These are phyloP conservation scores for Caretta caretta DNA, from an alignment of 2,113 vertebrate genomes.

Conservation along the genomic window DNA sequence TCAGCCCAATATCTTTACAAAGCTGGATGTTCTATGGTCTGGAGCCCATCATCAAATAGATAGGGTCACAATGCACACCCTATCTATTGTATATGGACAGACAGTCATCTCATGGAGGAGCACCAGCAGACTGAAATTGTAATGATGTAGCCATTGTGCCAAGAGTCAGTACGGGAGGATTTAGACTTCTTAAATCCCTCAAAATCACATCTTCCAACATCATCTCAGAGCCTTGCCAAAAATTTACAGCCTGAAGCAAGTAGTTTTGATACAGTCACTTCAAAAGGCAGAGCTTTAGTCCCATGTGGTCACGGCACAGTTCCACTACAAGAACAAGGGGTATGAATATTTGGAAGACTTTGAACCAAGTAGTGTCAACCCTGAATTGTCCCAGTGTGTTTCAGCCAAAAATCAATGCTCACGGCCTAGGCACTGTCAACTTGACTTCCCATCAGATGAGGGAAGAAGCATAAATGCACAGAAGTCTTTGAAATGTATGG, in stretches of 20 bases:
- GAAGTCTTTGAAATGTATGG: too few relatives aligned
- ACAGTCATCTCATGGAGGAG: too few relatives aligned
- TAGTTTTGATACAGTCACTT: neutral
- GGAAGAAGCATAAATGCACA: too few relatives aligned
- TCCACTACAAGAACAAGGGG: neutral
- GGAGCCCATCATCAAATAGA: too few relatives aligned
- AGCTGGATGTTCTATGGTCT: neutral
- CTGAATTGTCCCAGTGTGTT: neutral
- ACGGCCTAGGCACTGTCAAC: too few relatives aligned
- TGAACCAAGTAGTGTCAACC: neutral
- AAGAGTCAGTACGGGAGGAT: too few relatives aligned
- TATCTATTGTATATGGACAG: neutral
- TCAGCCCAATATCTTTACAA: neutral
- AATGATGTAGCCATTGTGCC: too few relatives aligned
- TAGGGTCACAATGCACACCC: neutral
- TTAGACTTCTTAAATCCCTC: too few relatives aligned
- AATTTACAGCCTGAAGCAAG: neutral
- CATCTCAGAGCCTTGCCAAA: neutral
- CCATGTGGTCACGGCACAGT: rapidly evolving
- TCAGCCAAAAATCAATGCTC: too few relatives aligned
- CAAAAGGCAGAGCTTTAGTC: neutral
- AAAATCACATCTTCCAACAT: too few relatives aligned
- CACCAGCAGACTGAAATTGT: too few relatives aligned
- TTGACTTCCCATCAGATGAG: too few relatives aligned
- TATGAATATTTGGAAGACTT: neutral